Percentiles rank a stretch among this genome's conserved stretches.
These are phyloP conservation scores for Anodontia alba DNA, from an alignment of 2,888 invertebrate genomes.

Conservation along the genomic window DNA sequence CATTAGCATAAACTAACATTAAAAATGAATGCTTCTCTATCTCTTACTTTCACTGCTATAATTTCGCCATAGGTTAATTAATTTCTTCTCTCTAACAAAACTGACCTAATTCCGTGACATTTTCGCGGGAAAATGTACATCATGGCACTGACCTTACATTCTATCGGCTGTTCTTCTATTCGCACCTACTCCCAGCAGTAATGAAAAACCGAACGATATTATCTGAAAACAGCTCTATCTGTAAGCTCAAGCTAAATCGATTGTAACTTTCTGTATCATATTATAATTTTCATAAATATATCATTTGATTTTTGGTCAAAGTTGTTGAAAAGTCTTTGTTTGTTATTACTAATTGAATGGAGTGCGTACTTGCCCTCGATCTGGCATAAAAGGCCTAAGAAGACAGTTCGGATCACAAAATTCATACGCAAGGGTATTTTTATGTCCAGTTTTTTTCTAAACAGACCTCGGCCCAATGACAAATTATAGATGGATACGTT, in stretches of 20 bases:
- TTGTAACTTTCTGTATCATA: too few species aligned
- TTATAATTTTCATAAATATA: too few species aligned
- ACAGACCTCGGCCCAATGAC: constrained; percentile 50
- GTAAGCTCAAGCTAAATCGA: too few species aligned
- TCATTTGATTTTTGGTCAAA: too few species aligned
- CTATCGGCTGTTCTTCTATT: constrained; percentile 32
- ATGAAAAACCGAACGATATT: too few species aligned
- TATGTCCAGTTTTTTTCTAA: constrained; percentile 47
- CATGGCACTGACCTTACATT: constrained; percentile 54
- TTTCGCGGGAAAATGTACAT: constrained; percentile 51
- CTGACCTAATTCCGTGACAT: constrained; percentile 48
- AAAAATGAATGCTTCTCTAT: not conserved
- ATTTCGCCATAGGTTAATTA: not conserved
- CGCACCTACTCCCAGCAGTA: not conserved
- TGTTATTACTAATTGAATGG: constrained; percentile 26
- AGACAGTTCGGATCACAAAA: constrained; percentile 4
- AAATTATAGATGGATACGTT: constrained; percentile 48
- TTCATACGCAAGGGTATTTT: constrained; percentile 37
- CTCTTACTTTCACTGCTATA: not conserved
- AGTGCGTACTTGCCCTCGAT: constrained; percentile 43
- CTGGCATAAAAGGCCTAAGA: constrained; percentile 10
- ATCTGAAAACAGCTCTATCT: too few species aligned
- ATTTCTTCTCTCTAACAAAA: constrained; percentile 16
- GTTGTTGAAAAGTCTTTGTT: too few species aligned
- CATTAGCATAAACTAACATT: not conserved